Percentiles rank a stretch among this genome's conserved stretches.
These are phyloP conservation scores for Heteractis magnifica DNA, from an alignment of 92 coral and sea anemone species.

Conservation along the genomic window DNA sequence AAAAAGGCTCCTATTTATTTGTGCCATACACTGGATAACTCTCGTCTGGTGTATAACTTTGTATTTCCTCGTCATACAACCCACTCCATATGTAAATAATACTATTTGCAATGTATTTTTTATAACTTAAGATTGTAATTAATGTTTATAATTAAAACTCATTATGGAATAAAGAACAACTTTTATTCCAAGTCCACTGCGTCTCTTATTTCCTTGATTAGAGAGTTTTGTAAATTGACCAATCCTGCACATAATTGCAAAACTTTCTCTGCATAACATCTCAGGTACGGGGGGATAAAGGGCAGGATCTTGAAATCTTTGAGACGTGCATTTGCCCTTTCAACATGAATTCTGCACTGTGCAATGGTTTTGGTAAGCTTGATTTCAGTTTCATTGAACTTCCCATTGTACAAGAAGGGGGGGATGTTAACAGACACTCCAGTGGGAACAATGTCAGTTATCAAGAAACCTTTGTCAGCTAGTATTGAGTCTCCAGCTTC, in stretches of 20 bases:
- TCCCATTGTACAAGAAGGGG: constrained; percentile 51
- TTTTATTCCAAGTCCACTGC: constrained; percentile 42
- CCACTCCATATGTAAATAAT: no score
- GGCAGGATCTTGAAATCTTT: constrained; percentile 55
- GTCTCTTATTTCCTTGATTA: constrained; percentile 45
- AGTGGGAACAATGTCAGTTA: constrained; percentile 8
- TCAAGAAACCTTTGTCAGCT: no score
- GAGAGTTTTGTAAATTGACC: constrained; percentile 56
- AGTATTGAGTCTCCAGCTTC: constrained; percentile 46
- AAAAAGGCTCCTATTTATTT: no score
- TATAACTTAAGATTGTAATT: not conserved
- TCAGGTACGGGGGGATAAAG: constrained; percentile 55
- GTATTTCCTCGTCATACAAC: no score
- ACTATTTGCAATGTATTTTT: not conserved
- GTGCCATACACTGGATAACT: no score
- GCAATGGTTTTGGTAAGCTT: constrained; percentile 47
- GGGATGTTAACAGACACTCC: constrained; percentile 58
- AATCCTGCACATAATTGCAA: constrained; percentile 50
- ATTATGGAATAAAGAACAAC: not conserved
- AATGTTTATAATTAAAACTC: no score
- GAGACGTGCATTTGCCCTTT: constrained; percentile 51
- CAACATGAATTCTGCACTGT: no score
- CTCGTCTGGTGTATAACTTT: no score
- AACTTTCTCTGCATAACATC: constrained; percentile 54
- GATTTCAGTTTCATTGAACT: constrained; percentile 46